These are phyloP conservation scores for Sitta europaea DNA, from an alignment of 2,113 vertebrate genomes.

Conservation along the genomic window DNA sequence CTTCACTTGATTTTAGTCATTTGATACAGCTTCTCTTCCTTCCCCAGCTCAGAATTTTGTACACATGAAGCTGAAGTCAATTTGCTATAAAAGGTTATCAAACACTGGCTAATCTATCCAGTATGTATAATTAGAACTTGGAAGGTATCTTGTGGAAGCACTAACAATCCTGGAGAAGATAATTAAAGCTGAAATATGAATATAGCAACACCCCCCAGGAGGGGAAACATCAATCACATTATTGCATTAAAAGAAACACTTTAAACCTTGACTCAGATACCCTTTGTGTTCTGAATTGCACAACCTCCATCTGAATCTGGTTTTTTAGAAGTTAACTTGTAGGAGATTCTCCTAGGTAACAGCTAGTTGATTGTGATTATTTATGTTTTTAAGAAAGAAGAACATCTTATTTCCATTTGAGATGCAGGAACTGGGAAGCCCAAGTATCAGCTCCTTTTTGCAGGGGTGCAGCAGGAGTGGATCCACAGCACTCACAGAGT, in stretches of 20 bases:
- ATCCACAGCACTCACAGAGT: neutral
- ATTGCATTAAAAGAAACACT: neutral
- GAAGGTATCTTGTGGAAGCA: neutral
- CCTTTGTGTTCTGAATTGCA: neutral
- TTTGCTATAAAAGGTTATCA: neutral
- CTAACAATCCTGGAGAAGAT: neutral
- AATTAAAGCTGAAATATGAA: slow-evolving; percentile 16
- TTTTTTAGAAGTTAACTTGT: neutral
- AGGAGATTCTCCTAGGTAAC: neutral
- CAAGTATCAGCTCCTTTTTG: neutral
- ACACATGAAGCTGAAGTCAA: neutral
- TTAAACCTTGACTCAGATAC: neutral
- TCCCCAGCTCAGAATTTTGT: neutral
- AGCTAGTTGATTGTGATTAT: neutral
- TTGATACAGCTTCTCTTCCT: neutral
- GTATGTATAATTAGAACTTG: neutral
- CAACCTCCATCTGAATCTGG: neutral
- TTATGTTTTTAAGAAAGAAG: neutral
- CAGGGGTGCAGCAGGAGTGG: neutral
- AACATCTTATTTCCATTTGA: neutral
- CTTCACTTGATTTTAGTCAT: neutral
- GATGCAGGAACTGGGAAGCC: neutral
- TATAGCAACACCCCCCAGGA: neutral
- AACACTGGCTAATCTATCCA: neutral
- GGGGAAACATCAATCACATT: neutral